phyloP scores from a whole-genome alignment of 2,113 vertebrate genomes.

The Scortum barcoo region DNA sequence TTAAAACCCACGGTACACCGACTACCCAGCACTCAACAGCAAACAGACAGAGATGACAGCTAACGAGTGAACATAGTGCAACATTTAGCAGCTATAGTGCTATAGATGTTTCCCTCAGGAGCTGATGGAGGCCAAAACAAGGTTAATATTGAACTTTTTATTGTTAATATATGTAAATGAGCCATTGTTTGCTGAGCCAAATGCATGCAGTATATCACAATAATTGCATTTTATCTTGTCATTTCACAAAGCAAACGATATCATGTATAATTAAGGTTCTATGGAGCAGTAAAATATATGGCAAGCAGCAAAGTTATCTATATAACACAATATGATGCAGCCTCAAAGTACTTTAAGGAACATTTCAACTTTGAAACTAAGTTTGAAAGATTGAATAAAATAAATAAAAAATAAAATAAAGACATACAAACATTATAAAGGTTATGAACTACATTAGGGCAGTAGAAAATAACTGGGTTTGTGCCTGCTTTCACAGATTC shows the following conservation, averaged over 20 bases:
- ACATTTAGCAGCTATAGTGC: background rate
- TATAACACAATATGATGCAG: background rate
- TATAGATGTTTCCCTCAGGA: no score
- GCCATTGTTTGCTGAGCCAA: background rate
- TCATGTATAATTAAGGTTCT: background rate
- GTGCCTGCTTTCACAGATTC: background rate
- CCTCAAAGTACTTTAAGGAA: background rate
- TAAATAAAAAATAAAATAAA: background rate
- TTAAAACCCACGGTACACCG: background rate
- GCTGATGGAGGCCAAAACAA: no score
- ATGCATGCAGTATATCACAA: background rate
- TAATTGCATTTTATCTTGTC: background rate
- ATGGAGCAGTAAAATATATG: background rate
- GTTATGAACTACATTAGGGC: background rate
- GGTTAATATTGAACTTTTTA: no score
- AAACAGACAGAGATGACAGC: background rate
- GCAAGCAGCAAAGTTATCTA: background rate
- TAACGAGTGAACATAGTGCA: background rate
- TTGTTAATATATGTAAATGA: no score
- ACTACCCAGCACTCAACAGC: background rate
- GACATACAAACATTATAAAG: background rate
- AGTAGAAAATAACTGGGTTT: background rate
- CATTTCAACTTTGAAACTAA: background rate
- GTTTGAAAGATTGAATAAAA: background rate
- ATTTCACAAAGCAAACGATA: background rate